Base-by-base conservation (phyloP, 37 sponge, comb jelly and placozoan genomes). In the Chondrosia reniformis region DNA sequence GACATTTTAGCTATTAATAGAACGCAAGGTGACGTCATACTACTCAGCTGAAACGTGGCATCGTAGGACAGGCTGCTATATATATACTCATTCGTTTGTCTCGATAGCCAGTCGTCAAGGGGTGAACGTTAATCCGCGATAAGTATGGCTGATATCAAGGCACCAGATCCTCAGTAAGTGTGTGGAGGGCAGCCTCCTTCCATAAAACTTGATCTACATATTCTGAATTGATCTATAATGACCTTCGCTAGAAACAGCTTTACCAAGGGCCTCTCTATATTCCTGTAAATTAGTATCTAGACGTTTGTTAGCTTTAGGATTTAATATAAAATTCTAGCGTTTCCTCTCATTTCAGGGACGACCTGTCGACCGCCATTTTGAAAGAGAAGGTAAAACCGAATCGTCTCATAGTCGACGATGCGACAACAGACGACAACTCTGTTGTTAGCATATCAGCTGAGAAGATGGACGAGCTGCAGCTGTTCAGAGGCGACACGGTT, bases 381-480 rank as follows among this genome's bases (percentile, higher is more conserved):
- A 84, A 85, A 31, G 54, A 72, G 22, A 98, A 98, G 65, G 74
- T 83, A 21, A 87, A 84, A 43, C 96, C 99, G 0, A 98, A 98
- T 63, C 67, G 99, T 27, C 85, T 98, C 34, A 45, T 98, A 19
- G 99, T 98, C 32, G 99, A 98, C 34, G 96, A 95, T 31, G 91
- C 96, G n/a, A 84, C 83, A 36, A 95, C 90, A 42, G 91, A 92
- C 74, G 99, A 98, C 74, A 98, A 95, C 76, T 95, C 96, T n/a
- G 99, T 98, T 44, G 99, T 98, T 24, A 79, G 93, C 10, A 84
- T 98, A 15, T 91, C 97, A 28, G 94, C 93, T 85, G 96, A 94
- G 33, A 98, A 98, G 80, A 98, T 98, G 99, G 99, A 98, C 56
- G 99, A 98, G 76, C 81, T 98, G 42, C 99, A 98, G 84, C 82